Base-by-base conservation (phyloP, 2,888 invertebrate species). In the Cynaeus angustus region DNA sequence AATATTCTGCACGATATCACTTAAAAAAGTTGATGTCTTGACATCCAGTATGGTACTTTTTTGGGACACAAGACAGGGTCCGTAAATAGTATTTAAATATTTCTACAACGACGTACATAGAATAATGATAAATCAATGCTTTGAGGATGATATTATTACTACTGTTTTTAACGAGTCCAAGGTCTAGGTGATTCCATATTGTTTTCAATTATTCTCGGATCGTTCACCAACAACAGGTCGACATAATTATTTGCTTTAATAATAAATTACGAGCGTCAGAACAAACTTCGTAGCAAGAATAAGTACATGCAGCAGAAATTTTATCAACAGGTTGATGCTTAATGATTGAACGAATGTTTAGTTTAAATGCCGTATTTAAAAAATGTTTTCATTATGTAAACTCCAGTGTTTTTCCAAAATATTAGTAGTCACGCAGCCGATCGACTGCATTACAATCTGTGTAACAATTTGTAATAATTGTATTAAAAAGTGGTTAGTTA, bases 201-300 rank as follows among this genome's bases (percentile, higher is more conserved):
- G 2, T 21, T 21, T 21, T 21, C 21, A 21, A 21, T 21, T 4
- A 21, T 21, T 21, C 21, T 4, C 21, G 4, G 1, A 21, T 3
- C 4, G 21, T 21, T 21, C 21, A 21, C 21, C 1, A 21, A 21
- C 1, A 21, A 21, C 21, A 21, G 21, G 21, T 21, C 21, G 21
- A 21, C 21, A 37, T 37, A 5, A 37, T 37, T 37, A 37, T 37
- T n/a, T 37, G 37, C 37, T 37, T 37, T 8, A 37, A 37, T 37
- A 37, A 37, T 37, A n/a, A n/a, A 37, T 37, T 37, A 7, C 37
- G 2, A 37, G 8, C 7, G 37, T 37, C 37, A 37, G 8, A n/a
- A 37, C 4, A 2, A 37, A 37, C n/a, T 37, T 37, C 37, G n/a
- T 7, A 37, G n/a, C 21, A 21, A 21, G 21, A 3, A 4, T 21